Conservation (phyloP, 2,797 vertebrate genomes). For the Sus cebifrons region DNA sequence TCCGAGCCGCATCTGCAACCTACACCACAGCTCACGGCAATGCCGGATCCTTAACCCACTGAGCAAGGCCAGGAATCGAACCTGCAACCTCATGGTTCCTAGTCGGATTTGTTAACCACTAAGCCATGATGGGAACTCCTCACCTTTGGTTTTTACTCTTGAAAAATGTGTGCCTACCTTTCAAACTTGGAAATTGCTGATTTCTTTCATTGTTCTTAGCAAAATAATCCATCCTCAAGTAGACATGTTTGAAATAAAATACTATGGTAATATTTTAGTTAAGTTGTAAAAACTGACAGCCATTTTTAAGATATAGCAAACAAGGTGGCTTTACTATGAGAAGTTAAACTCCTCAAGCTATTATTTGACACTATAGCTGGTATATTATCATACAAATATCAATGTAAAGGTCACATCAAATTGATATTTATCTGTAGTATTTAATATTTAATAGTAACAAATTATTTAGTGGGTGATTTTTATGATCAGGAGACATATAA, state of each 20-base stretch:
- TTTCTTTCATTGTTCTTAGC: neutral
- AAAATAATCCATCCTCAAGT: neutral
- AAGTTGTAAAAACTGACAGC: neutral
- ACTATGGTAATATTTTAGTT: neutral
- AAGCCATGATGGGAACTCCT: too few species aligned
- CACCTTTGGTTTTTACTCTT: neutral
- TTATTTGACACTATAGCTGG: neutral
- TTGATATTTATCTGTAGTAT: neutral
- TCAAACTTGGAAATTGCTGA: neutral
- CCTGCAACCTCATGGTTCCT: too few species aligned
- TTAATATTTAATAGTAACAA: neutral
- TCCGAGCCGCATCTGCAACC: too few species aligned
- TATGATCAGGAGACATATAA: neutral
- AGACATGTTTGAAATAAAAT: neutral
- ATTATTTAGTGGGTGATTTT: slow-evolving; percentile 4
- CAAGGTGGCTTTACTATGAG: neutral
- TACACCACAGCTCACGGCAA: too few species aligned
- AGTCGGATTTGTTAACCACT: too few species aligned
- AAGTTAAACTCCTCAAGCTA: neutral
- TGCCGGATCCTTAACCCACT: too few species aligned
- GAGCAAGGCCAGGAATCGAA: too few species aligned
- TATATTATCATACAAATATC: neutral
- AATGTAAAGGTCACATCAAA: neutral
- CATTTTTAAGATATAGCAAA: neutral
- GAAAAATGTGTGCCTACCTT: neutral